These are phyloP conservation scores for Tribolium madens DNA, from an alignment of 1,140 invertebrate genomes.

Conservation along the genomic window DNA sequence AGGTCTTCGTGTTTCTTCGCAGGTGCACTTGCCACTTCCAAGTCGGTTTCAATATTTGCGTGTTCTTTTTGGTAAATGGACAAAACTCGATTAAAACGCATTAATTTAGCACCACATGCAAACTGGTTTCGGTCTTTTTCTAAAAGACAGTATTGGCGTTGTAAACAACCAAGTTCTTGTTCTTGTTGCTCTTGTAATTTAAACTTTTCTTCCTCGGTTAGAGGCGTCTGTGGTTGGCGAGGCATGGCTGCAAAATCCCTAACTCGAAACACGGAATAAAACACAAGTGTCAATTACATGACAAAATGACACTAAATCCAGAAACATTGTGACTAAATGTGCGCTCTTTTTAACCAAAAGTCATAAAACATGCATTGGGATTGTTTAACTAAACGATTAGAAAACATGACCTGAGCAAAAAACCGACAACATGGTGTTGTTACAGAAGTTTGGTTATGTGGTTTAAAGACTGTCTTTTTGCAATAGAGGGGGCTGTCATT, in stretches of 20 bases:
- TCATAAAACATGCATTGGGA: too few relatives aligned
- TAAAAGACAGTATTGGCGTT: neutral
- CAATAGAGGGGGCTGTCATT: too few relatives aligned
- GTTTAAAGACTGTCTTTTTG: too few relatives aligned
- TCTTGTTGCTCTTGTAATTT: neutral
- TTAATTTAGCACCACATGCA: neutral
- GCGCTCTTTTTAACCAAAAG: too few relatives aligned
- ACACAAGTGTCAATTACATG: constrained; percentile 4
- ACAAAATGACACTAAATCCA: constrained; percentile 3
- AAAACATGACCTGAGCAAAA: too few relatives aligned
- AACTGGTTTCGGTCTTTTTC: neutral
- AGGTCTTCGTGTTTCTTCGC: neutral
- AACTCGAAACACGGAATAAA: neutral
- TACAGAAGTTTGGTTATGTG: too few relatives aligned
- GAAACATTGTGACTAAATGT: too few relatives aligned
- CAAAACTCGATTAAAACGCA: neutral
- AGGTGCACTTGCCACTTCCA: neutral
- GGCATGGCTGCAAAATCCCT: constrained; percentile 10
- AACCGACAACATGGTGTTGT: too few relatives aligned
- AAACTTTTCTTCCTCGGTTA: constrained; percentile 18
- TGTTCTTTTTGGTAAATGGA: neutral
- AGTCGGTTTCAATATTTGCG: neutral
- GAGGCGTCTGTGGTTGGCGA: neutral
- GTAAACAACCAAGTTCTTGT: constrained; percentile 1
- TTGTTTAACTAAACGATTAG: too few relatives aligned